phyloP scores from a whole-genome alignment of 35 echinoderm and acorn worm species.

The Eucidaris tribuloides region DNA sequence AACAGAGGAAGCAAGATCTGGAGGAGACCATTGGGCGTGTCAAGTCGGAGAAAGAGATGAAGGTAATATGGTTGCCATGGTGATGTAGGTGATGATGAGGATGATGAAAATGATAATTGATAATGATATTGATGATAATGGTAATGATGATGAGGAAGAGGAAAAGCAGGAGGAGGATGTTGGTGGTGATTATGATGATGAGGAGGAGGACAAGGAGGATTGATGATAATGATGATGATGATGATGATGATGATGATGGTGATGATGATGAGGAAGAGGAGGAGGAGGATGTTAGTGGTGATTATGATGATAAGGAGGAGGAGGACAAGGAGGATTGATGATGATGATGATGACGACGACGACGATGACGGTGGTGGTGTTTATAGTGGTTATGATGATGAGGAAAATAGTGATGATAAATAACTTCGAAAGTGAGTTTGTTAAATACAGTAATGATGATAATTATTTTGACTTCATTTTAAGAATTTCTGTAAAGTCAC shows the following conservation, averaged over 20 bases:
- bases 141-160: not conserved
- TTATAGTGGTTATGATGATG: too few species aligned
- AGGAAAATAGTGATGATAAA: too few species aligned
- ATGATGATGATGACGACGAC: too few species aligned
- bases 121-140: not conserved
- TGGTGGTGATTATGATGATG: not conserved
- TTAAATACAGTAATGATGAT: too few species aligned
- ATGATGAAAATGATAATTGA: not conserved
- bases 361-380: too few species aligned
- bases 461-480: too few species aligned
- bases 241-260: not conserved
- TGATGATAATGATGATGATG: not conserved
- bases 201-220: not conserved
- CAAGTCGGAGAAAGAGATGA: conserved; percentile 60
- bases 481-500: too few species aligned
- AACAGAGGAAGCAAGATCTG: conserved; percentile 61
- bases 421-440: too few species aligned
- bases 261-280: not conserved
- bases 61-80: conserved; percentile 43
- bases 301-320: not conserved
- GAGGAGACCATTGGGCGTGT: conserved; percentile 67
- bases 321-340: not conserved
- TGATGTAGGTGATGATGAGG: not conserved
- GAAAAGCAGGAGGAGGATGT: not conserved
- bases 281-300: not conserved